Evolutionary conservation across 2,797 vertebrate genomes (phyloP).

Genomic region (Labeo calbasu): DNA sequence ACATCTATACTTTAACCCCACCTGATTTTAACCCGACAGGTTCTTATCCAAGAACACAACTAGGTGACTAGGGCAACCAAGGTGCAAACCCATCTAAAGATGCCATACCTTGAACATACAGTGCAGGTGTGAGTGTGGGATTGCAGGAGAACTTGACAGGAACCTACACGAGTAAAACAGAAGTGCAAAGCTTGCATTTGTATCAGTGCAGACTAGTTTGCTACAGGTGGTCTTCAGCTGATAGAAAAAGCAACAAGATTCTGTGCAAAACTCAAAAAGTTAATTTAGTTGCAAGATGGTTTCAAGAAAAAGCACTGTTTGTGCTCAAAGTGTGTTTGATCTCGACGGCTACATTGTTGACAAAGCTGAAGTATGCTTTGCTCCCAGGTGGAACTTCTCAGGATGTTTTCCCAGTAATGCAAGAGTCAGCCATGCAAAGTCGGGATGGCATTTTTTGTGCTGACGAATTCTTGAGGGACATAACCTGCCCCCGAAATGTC

Average conservation of each 20-base stretch:
- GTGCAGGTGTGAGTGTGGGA: constrained; percentile 55
- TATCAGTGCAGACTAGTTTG: constrained; percentile 20
- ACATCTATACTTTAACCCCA: constrained; percentile 61
- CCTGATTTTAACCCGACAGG: constrained; percentile 46
- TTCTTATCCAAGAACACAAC: constrained; percentile 44
- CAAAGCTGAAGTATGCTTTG: constrained; percentile 13
- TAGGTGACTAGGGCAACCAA: constrained; percentile 51
- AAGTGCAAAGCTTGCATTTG: constrained; percentile 37
- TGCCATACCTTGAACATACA: constrained; percentile 5
- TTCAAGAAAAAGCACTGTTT: constrained; percentile 29
- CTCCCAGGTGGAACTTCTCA: constrained; percentile 72
- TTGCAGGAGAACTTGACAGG: constrained; percentile 9
- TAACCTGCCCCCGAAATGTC: constrained; percentile 67
- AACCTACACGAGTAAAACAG: background rate
- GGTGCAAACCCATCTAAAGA: constrained; percentile 29
- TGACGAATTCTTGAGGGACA: constrained; percentile 65
- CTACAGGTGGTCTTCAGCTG: constrained; percentile 48
- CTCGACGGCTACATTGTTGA: constrained; percentile 48
- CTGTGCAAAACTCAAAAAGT: constrained; percentile 17
- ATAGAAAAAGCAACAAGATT: constrained; percentile 16
- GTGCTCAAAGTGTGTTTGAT: constrained; percentile 43
- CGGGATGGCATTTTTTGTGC: constrained; percentile 55
- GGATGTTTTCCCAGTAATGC: constrained; percentile 71
- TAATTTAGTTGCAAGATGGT: constrained; percentile 42
- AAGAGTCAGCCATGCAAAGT: constrained; percentile 69